Evolutionary conservation across 64 coral and sea anemone species (phyloP).

Genomic region (Montipora cactus): DNA sequence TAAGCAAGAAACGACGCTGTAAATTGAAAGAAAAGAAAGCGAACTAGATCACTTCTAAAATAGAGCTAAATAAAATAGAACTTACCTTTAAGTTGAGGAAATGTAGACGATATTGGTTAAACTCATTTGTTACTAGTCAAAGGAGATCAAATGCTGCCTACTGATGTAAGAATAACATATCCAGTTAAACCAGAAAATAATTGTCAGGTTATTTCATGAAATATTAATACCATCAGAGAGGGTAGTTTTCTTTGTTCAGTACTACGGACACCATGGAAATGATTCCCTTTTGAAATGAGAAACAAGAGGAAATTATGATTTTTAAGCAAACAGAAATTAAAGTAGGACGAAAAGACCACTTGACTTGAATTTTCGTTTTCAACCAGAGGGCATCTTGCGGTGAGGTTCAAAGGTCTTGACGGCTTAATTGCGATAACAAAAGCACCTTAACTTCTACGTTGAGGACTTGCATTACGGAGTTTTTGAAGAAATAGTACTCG

Average conservation of each 20-base stretch:
- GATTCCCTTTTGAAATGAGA: not conserved
- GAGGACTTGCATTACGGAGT: too few species aligned
- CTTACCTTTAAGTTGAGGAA: constrained; percentile 29
- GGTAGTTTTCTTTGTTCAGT: not conserved
- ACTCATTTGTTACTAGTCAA: constrained; percentile 3
- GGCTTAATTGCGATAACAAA: too few species aligned
- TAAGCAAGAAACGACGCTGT: not conserved
- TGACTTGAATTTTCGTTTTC: not conserved
- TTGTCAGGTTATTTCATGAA: constrained; percentile 24
- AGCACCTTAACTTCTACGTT: too few species aligned
- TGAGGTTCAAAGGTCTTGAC: not conserved
- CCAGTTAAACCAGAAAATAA: constrained; percentile 30
- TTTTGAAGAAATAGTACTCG: too few species aligned
- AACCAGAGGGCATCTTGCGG: not conserved
- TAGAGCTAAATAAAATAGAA: not conserved
- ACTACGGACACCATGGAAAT: not conserved
- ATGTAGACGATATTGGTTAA: constrained; percentile 40
- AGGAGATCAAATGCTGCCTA: constrained; percentile 23
- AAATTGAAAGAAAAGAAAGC: not conserved
- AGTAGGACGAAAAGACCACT: not conserved
- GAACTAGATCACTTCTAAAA: not conserved
- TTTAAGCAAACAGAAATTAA: not conserved
- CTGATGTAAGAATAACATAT: constrained; percentile 57
- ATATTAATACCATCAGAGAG: constrained; percentile 13
- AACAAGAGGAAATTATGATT: not conserved